Evolutionary conservation across 37 sponge, comb jelly and placozoan genomes (phyloP).

Genomic region (Hexactinellida sp.): DNA sequence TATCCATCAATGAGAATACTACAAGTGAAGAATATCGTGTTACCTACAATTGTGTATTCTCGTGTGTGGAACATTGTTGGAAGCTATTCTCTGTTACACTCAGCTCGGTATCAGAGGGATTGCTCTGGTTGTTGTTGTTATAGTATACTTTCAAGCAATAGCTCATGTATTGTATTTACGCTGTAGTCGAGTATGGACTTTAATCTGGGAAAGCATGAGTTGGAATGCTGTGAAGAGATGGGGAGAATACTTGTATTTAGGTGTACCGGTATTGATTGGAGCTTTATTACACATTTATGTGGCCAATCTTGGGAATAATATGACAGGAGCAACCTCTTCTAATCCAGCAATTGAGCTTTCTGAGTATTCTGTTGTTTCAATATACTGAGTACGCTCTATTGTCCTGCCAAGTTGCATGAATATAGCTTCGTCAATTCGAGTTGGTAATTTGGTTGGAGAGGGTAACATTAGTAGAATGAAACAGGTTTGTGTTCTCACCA

Average conservation of each 20-base stretch:
- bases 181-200: neutral
- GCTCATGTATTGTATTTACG: neutral
- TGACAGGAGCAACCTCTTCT: neutral
- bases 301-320: neutral
- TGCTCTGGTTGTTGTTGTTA: slow-evolving; percentile 1
- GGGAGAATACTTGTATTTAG: slow-evolving; percentile 6
- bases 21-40: neutral
- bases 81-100: neutral
- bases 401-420: neutral
- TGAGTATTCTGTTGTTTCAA: neutral
- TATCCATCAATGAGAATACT: neutral
- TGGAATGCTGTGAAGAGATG: neutral
- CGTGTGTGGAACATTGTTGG: neutral
- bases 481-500: neutral
- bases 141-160: neutral
- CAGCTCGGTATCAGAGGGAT: slow-evolving; percentile 14
- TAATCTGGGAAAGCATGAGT: slow-evolving; percentile 15
- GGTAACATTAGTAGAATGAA: slow-evolving; percentile 2
- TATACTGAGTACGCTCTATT: too few species aligned
- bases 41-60: neutral
- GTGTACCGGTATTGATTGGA: slow-evolving; percentile 12
- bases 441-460: slow-evolving; percentile 21
- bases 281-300: neutral
- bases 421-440: slow-evolving; percentile 14
- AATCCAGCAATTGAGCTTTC: neutral